Evolutionary conservation across 2,113 vertebrate genomes (phyloP).

Genomic region (Pterophyllum scalare): DNA sequence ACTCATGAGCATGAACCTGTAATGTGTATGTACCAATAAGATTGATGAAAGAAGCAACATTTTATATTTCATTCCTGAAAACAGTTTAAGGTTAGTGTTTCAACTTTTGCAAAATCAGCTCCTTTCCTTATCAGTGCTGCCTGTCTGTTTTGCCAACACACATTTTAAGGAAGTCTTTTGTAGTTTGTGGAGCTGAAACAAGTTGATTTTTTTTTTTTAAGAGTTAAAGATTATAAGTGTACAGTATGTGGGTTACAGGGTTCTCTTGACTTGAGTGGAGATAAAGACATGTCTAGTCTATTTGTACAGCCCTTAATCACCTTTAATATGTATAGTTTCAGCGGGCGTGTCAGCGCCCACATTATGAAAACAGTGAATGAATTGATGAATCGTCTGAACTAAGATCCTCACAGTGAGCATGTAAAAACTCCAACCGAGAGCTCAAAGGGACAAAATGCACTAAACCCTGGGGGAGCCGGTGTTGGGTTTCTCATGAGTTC

Average conservation of each 20-base stretch:
- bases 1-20: neutral
- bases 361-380: constrained; percentile 42
- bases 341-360: constrained; percentile 9
- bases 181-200: neutral
- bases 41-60: neutral
- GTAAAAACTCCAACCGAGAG: neutral
- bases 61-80: neutral
- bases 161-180: neutral
- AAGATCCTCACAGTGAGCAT: constrained; percentile 11
- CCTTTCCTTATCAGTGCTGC: neutral
- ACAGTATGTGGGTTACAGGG: neutral
- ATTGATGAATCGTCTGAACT: constrained; percentile 7
- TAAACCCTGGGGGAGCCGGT: constrained; percentile 21
- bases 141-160: neutral
- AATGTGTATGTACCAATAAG: neutral
- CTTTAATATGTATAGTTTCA: constrained; percentile 14
- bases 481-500: neutral
- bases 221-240: neutral
- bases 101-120: neutral
- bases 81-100: neutral
- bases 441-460: constrained; percentile 13
- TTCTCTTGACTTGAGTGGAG: neutral
- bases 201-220: neutral
- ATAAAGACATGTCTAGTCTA: constrained; percentile 41
- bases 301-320: constrained; percentile 42